Conservation (phyloP, 2,113 vertebrate species). For the Hymenochirus boettgeri region DNA sequence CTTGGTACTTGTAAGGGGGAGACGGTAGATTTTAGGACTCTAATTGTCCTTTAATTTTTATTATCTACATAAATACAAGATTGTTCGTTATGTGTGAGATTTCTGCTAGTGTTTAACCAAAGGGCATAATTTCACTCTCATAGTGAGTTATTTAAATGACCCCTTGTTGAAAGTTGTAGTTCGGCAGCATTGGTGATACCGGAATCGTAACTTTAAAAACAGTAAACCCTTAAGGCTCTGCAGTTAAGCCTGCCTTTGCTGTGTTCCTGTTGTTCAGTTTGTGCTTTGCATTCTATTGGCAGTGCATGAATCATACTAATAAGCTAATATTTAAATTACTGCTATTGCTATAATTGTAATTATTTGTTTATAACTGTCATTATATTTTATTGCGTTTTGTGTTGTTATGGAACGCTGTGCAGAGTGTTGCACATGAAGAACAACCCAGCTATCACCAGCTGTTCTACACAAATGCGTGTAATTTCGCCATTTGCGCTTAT, state of each 20-base stretch:
- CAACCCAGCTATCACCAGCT: slow-evolving; percentile 21
- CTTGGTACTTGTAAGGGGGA: too few relatives aligned
- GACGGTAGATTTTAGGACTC: too few relatives aligned
- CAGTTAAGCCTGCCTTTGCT: background rate
- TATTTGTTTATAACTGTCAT: background rate
- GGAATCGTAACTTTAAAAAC: too few relatives aligned
- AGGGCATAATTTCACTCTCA: too few relatives aligned
- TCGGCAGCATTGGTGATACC: too few relatives aligned
- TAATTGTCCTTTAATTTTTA: too few relatives aligned
- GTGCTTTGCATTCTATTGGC: background rate
- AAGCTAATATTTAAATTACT: slow-evolving; percentile 11
- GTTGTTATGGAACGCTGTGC: slow-evolving; percentile 2
- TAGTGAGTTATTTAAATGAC: too few relatives aligned
- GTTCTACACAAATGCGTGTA: slow-evolving; percentile 4
- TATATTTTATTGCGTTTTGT: fast-evolving
- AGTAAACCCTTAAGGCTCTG: background rate
- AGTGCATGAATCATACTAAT: slow-evolving; percentile 5
- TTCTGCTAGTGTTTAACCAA: too few relatives aligned
- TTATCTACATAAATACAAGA: too few relatives aligned
- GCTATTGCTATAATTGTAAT: background rate
- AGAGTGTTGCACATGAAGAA: slow-evolving; percentile 1
- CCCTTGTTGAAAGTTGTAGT: too few relatives aligned
- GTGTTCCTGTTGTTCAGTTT: background rate
- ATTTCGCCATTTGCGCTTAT: background rate
- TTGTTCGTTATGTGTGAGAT: too few relatives aligned